Conservation (phyloP, 2,113 vertebrate genomes). For the Gnathonemus longibarbis region DNA sequence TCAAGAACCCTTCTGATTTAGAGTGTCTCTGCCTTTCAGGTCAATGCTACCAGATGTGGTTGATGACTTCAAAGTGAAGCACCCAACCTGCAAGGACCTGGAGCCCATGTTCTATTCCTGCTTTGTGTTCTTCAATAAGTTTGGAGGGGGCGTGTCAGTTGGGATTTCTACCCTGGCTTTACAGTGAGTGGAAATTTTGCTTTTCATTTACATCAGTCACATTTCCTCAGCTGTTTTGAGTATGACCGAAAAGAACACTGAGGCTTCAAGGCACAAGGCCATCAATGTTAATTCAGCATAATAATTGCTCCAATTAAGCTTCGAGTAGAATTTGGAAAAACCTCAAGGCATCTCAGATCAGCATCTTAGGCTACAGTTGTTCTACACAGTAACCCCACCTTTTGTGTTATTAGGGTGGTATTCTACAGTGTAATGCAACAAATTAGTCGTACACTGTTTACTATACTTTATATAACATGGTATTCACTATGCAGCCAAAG, state of each 20-base stretch:
- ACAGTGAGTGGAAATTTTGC: constrained; percentile 43
- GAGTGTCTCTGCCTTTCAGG: constrained; percentile 33
- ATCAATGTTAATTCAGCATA: not conserved
- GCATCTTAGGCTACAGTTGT: not conserved
- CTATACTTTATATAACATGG: not conserved
- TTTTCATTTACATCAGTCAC: not conserved
- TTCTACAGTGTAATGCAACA: not conserved
- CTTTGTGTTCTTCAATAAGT: constrained; percentile 61
- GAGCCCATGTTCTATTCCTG: constrained; percentile 60
- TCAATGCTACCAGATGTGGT: constrained; percentile 58
- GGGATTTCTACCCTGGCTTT: constrained; percentile 51
- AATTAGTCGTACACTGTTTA: not conserved
- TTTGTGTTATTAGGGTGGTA: not conserved
- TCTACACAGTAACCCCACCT: not conserved
- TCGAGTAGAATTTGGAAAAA: not conserved
- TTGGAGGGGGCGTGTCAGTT: constrained; percentile 48
- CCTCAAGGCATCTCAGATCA: not conserved
- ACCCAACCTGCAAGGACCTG: constrained; percentile 45
- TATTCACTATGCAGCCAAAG: not conserved
- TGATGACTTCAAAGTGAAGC: constrained; percentile 56
- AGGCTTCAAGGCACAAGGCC: not conserved
- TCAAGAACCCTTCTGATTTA: not conserved
- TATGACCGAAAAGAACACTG: not conserved
- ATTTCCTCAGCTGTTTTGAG: not conserved
- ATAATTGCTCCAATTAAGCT: not conserved